Evolutionary conservation across 2,113 vertebrate species (phyloP), one percentile per base, ranked within the genome.

Genomic region (Plecturocebus donacophilus): DNA sequence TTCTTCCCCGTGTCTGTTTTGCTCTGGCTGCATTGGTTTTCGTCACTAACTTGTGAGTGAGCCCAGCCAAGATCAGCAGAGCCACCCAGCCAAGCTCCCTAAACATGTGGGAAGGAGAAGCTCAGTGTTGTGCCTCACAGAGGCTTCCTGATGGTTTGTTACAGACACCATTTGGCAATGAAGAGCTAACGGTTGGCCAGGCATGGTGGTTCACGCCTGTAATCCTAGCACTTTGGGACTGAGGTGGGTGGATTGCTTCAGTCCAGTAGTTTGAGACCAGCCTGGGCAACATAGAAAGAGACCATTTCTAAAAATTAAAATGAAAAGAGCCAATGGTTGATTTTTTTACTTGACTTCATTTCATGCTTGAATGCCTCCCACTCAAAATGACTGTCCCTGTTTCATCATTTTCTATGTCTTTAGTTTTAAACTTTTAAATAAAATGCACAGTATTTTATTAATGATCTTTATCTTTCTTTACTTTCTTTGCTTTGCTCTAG

Each of bases 131-230:
- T 30, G 32, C 35, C 16, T 38, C 38, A 45, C 40, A 58, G 83
- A 76, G n/a, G 8, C 17, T 87, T 30, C 20, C 6, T 0, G 23
- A 23, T 61, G 64, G 27, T 42, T 87, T 54, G 66, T 70, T 25
- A 30, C 0, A 92, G 52, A n/a, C 19, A 40, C 40, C 40, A 16
- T 58, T 61, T 77, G 66, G 35, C 47, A 66, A 17, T 4, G 38
- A 80, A 52, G 30, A n/a, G 17, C 25, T 17, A 8, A 54, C 1
- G 12, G 30, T 64, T 64, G 61, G 61, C 61, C 61, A 64, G 61
- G 61, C 61, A 14, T 0, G 5, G 2, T 64, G 61, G 61, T 2
- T 64, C 61, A 32, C 1, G 2, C 61, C 61, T 64, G 6, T 27
- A 64, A 14, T 64, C 61, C 61, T 64, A 64, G 61, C 12, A 64